Conservation (phyloP, 2,888 invertebrate genomes). For the Ditylenchus weischeri region DNA sequence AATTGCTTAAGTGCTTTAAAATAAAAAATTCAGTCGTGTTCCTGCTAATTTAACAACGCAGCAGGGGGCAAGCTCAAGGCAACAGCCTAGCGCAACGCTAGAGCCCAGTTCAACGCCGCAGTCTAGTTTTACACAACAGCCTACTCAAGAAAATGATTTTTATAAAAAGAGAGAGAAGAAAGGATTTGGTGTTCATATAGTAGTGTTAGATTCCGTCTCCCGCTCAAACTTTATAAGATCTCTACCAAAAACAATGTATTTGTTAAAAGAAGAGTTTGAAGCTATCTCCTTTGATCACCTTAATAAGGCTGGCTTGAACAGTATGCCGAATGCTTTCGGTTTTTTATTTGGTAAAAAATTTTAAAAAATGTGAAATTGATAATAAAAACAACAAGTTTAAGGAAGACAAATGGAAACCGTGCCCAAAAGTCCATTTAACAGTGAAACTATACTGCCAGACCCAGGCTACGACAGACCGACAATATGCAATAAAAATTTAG, state of each 20-base stretch:
- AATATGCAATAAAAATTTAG: slow-evolving; percentile 16
- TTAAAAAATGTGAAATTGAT: neutral
- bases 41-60: neutral
- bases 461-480: neutral
- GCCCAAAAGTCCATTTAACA: slow-evolving; percentile 18
- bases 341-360: slow-evolving; percentile 25
- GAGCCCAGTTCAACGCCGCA: neutral
- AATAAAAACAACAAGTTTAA: slow-evolving; percentile 1
- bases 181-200: slow-evolving; percentile 24
- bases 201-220: slow-evolving; percentile 27
- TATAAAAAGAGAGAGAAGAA: neutral
- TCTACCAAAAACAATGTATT: slow-evolving; percentile 20
- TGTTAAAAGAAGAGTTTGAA: slow-evolving; percentile 30
- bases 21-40: neutral
- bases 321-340: slow-evolving; percentile 40
- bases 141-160: too few species aligned
- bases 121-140: neutral
- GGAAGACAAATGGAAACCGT: slow-evolving; percentile 13
- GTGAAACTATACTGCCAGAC: neutral
- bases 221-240: slow-evolving; percentile 22
- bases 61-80: neutral
- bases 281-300: slow-evolving; percentile 43
- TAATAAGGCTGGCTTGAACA: slow-evolving; percentile 44
- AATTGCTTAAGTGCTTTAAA: too few species aligned
- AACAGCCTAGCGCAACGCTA: neutral